Conservation (phyloP, 1,140 invertebrate species). For the Anastrepha ludens region DNA sequence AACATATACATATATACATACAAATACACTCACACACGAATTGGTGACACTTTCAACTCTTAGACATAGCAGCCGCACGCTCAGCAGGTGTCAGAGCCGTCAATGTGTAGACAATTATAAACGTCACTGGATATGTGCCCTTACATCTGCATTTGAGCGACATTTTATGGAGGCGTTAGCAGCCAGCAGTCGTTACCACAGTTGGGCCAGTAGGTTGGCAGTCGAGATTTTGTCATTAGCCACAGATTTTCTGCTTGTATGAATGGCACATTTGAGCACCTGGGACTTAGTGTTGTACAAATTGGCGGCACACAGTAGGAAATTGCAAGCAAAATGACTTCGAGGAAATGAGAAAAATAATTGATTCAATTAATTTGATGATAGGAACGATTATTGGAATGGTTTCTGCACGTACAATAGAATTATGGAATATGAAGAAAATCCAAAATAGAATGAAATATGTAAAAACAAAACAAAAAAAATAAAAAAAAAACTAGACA, state of each 20-base stretch:
- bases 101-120: conserved; percentile 20
- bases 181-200: neutral
- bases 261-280: neutral
- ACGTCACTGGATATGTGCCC: conserved; percentile 2
- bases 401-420: too few species aligned
- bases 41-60: neutral
- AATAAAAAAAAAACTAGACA: too few species aligned
- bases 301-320: conserved; percentile 10
- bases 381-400: too few species aligned
- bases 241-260: neutral
- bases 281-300: neutral
- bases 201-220: neutral
- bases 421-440: too few species aligned
- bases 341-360: neutral
- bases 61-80: neutral
- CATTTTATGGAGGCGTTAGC: neutral
- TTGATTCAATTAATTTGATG: neutral
- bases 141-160: neutral
- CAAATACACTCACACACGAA: neutral
- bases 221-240: neutral
- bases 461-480: too few species aligned
- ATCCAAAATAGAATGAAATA: too few species aligned
- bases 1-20: neutral
- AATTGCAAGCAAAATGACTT: neutral
- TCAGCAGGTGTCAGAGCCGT: conserved; percentile 31